Evolutionary conservation across 2,888 invertebrate genomes (phyloP).

Genomic region (Balanococcus diminutus): DNA sequence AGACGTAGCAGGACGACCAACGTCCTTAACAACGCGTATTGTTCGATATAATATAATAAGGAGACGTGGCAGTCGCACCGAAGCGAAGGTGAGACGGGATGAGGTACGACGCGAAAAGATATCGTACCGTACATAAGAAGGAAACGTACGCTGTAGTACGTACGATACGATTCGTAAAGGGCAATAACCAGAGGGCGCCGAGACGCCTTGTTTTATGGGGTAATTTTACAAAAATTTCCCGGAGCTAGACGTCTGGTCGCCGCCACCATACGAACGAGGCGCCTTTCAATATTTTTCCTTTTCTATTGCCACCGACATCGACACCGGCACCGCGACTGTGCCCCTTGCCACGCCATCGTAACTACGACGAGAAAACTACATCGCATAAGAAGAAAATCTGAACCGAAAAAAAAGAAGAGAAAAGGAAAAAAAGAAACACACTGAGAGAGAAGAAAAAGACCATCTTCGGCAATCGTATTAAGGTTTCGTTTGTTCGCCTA

Average conservation of each 20-base stretch:
- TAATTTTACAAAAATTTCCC: conserved; percentile 51
- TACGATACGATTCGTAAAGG: conserved; percentile 24
- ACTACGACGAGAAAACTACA: neutral
- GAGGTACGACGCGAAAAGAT: neutral
- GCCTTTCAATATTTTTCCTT: conserved; percentile 45
- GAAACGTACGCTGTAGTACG: too few species aligned
- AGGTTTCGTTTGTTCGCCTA: conserved; percentile 49
- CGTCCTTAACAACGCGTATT: neutral
- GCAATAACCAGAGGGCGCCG: conserved; percentile 54
- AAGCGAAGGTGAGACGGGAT: neutral
- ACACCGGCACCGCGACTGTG: neutral
- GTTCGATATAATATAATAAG: neutral
- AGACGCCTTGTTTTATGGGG: conserved; percentile 52
- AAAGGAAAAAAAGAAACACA: neutral
- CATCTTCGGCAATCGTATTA: conserved; percentile 48
- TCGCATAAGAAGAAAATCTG: neutral
- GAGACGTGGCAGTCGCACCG: neutral
- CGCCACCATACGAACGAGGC: conserved; percentile 40
- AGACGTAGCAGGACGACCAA: neutral
- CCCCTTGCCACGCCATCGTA: too few species aligned
- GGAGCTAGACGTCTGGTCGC: conserved; percentile 53
- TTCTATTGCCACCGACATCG: neutral
- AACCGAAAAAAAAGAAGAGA: neutral
- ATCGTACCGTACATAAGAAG: neutral
- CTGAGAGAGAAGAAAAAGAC: neutral